Evolutionary conservation across 2,113 vertebrate species (phyloP), one percentile per base, ranked within the genome.

Genomic region (Narcine bancroftii): DNA sequence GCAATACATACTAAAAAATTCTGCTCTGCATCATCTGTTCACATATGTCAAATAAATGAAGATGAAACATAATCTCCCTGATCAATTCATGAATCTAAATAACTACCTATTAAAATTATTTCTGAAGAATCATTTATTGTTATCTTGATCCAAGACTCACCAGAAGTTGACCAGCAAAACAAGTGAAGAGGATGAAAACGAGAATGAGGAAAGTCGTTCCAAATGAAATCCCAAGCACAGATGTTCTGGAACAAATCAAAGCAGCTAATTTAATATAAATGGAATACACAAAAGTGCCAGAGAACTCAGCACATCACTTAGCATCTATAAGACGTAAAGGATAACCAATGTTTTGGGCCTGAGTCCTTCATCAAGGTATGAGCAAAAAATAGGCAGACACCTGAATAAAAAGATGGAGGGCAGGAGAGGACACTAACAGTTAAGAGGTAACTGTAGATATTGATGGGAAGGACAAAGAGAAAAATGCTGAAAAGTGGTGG

Each of bases 121-220:
- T 87, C 56, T 60, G 9, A 50, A 87, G 42, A 66, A 66, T 29
- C 11, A 29, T 89, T 66, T 89, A 66, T 89, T 89, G 39, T 79
- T 21, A 79, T 42, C 63, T 77, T 0, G 85, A 92, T 93, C 89
- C 42, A 69, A 63, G 92, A 47, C 98, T 93, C 96, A 99, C 98
- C 97, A 98, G 93, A 50, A 99, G 96, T 93, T 99, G 98, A 93
- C 98, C 98, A 93, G 97, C 96, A 89, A 99, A 99, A 95, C 98
- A 99, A 94, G 99, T 95, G 92, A 99, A 97, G 63, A 99, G 96
- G 94, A 98, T 99, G 93, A 97, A 94, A 93, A 97, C 97, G 3
- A 99, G 97, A n/a, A 97, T 94, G 87, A 99, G 95, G 94, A 98
- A 99, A 0, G 98, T 97, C 92, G 96, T 95, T 92, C 98, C 98